Evolutionary conservation across 2,888 invertebrate species (phyloP), one percentile per base, ranked within the genome.

Genomic region (Iselma pallidipennis): DNA sequence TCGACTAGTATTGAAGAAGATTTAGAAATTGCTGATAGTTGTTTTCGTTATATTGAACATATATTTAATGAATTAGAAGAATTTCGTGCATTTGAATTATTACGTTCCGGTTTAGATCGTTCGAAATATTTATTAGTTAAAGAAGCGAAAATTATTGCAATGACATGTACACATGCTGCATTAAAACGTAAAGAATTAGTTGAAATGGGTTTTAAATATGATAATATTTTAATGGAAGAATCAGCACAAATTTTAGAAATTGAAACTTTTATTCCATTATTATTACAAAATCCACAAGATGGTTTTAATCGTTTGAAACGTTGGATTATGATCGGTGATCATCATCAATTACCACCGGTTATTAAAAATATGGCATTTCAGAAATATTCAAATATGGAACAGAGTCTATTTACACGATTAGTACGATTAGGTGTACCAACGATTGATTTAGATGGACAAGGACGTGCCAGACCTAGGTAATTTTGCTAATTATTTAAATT

Each of bases 321-420:
- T 14, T 99, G 99, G 98, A 98, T 99, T 73, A 99, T 99, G 99
- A 99, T 99, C 75, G 99, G 99, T 0, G 98, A 94, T 83, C 99
- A 99, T 82, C 97, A 99, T 82, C 99, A 99, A 82, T 84, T 99
- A 71, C 99, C 99, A 0, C 99, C 99, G 0, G 98, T 99, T 10
- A 98, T 99, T 50, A 99, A 99, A 83, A 99, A 99, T 82, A 98
- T 98, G 95, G 98, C 99, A 6, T 99, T 99, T 84, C 98, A 99
- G 82, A 99, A 99, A 80, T 99, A 96, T 82, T 97, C 96, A 57
- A 99, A 99, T 78, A 98, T 99, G 98, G 99, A 99, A 77, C 99
- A 99, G 83, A 96, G 96, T 56, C 85, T 99, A 45, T 99, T 99
- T 81, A 96, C 98, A 0, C 86, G 99, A 67, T 90, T 99, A 80